These are phyloP conservation scores for Potamarius usumacintae DNA, from an alignment of 2,113 vertebrate genomes.

Conservation along the genomic window DNA sequence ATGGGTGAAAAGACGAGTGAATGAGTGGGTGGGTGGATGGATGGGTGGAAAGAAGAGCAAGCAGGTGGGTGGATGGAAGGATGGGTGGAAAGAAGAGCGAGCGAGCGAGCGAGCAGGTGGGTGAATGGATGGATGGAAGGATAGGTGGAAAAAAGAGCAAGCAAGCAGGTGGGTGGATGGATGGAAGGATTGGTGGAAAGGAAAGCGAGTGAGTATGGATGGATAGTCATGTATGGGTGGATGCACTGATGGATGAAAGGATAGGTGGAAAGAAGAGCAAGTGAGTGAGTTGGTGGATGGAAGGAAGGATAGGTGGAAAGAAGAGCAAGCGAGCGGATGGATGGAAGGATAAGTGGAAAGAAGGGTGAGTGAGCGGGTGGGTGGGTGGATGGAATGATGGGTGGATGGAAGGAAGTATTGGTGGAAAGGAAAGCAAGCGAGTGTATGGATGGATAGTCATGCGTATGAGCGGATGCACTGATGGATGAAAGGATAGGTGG, in stretches of 20 bases:
- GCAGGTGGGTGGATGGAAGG: not conserved
- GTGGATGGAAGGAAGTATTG: not conserved
- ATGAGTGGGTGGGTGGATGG: not conserved
- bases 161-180: not conserved
- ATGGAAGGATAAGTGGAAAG: not conserved
- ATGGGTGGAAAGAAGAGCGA: no score
- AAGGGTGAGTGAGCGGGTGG: not conserved
- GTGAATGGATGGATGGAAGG: no score
- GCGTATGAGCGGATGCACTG: not conserved
- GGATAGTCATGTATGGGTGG: not conserved
- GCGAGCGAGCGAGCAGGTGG: not conserved
- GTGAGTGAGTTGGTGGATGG: not conserved
- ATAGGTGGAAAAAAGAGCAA: not conserved
- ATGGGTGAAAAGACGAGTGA: not conserved
- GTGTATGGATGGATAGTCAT: not conserved
- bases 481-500: not conserved
- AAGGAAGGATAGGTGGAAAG: not conserved
- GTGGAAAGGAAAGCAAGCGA: rapidly evolving
- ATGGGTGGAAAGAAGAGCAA: no score
- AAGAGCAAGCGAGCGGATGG: rapidly evolving
- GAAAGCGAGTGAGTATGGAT: not conserved
- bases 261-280: no score
- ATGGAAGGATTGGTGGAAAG: not conserved
- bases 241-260: not conserved
- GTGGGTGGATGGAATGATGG: no score